These are phyloP conservation scores for Calyptommatus sinebrachiatus DNA, from an alignment of 2,113 vertebrate species.

Conservation along the genomic window DNA sequence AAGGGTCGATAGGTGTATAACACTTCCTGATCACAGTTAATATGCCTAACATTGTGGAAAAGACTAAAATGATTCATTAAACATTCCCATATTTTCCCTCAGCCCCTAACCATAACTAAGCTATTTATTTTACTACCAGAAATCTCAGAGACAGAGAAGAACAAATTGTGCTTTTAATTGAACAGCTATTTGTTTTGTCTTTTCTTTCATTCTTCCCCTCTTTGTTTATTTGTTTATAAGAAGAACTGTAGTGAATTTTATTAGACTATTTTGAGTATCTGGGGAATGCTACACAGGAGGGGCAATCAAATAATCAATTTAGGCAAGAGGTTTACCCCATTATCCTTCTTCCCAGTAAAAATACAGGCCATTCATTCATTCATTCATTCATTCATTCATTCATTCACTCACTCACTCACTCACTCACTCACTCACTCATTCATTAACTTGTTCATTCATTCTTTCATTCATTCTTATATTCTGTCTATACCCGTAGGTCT, in stretches of 20 bases:
- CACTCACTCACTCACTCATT: too few species aligned
- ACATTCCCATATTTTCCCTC: not conserved
- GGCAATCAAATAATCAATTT: constrained; percentile 39
- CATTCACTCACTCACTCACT: too few species aligned
- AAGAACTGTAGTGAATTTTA: constrained; percentile 44
- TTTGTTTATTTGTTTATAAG: constrained; percentile 18
- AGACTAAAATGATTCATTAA: constrained; percentile 21
- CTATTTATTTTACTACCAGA: constrained; percentile 17
- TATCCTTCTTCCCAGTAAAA: not conserved
- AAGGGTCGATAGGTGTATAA: constrained; percentile 25
- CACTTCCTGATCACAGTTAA: not conserved
- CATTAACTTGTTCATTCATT: too few species aligned
- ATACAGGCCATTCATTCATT: not conserved
- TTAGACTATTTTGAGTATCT: constrained; percentile 34
- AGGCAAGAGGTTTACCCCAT: not conserved
- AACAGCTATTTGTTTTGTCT: constrained; percentile 21
- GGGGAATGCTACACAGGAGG: constrained; percentile 41
- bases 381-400: too few species aligned
- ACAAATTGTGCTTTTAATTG: constrained; percentile 23
- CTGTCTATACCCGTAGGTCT: too few species aligned
- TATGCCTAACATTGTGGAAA: constrained; percentile 4
- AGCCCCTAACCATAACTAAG: not conserved
- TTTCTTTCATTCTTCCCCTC: too few species aligned
- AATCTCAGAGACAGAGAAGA: constrained; percentile 37
- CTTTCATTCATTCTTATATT: too few species aligned